Evolutionary conservation across 2,888 invertebrate species (phyloP), one percentile per base, ranked within the genome.

Genomic region (Ectemnius lituratus): DNA sequence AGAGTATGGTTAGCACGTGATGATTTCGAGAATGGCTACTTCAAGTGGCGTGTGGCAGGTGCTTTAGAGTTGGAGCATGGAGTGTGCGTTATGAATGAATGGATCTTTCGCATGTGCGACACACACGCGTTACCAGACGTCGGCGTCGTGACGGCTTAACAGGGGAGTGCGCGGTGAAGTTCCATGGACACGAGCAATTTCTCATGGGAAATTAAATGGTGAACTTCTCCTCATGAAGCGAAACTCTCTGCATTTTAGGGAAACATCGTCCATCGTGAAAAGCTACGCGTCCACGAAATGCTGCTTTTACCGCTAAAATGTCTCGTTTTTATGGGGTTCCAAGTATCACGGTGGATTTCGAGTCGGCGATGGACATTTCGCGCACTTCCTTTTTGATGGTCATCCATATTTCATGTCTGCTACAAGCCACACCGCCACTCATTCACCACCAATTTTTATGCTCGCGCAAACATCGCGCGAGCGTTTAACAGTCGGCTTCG

Each of bases 141-240:
- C 16, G 46, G 23, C 64, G 37, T 23, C 23, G 23, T 23, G 23
- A 23, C 23, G 23, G 23, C 23, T 23, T 23, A 3, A 2, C 23
- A 3, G 2, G 3, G 23, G 37, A 6, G 8, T 8, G 11, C 37
- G n/a, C 37, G 14, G 14, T 11, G 46, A 62, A 73, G 63, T 65
- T 60, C 45, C 73, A 64, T 27, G 76, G 75, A 74, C 82, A 79
- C 81, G 76, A 77, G 84, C 84, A 84, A 88, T 86, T 88, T 88
- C 86, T 88, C 88, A 84, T 84, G 88, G 88, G 87, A 88, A 88
- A 87, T 87, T 86, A 85, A 86, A 83, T 82, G 84, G 75, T 76
- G 69, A 80, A 80, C 80, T 79, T 79, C 60, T 63, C 68, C 70
- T 84, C 81, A 71, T 83, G 83, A 83, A 82, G 69, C 75, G 66